Evolutionary conservation across 1,140 invertebrate species (phyloP).

Genomic region (Agraylea sexmaculata): DNA sequence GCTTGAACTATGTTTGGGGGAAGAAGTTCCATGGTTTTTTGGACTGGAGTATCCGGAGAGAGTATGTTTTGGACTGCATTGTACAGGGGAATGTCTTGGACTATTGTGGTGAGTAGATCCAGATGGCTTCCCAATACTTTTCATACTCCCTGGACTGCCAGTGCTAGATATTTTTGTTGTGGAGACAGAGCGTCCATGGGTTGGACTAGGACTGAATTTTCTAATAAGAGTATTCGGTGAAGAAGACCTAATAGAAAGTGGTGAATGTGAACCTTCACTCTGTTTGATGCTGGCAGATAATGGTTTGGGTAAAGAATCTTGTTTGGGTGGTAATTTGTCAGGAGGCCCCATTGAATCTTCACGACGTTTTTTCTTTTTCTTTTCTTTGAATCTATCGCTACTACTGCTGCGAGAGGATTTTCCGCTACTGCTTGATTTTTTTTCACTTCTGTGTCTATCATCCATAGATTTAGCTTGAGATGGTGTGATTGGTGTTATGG

Average conservation of each 20-base stretch:
- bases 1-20: conserved; percentile 59
- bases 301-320: conserved; percentile 59
- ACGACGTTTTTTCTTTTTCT: conserved; percentile 64
- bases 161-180: conserved; percentile 41
- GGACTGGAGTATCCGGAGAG: conserved; percentile 51
- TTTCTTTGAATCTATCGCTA: conserved; percentile 56
- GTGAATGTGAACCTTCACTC: conserved; percentile 51
- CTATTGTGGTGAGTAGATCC: conserved; percentile 48
- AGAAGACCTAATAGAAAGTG: conserved; percentile 42
- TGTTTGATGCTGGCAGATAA: conserved; percentile 63
- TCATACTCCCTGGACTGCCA: conserved; percentile 45
- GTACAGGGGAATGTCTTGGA: conserved; percentile 64
- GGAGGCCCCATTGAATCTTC: conserved; percentile 77
- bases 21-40: conserved; percentile 53
- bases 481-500: conserved; percentile 67
- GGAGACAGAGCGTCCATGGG: conserved; percentile 46
- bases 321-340: conserved; percentile 61
- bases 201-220: conserved; percentile 59
- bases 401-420: conserved; percentile 33
- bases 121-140: conserved; percentile 41
- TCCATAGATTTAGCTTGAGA: conserved; percentile 41
- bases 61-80: conserved; percentile 61
- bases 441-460: conserved; percentile 50
- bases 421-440: conserved; percentile 49
- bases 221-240: conserved; percentile 51